Evolutionary conservation across 2,797 vertebrate species (phyloP).

Genomic region (Podarcis lilfordi): DNA sequence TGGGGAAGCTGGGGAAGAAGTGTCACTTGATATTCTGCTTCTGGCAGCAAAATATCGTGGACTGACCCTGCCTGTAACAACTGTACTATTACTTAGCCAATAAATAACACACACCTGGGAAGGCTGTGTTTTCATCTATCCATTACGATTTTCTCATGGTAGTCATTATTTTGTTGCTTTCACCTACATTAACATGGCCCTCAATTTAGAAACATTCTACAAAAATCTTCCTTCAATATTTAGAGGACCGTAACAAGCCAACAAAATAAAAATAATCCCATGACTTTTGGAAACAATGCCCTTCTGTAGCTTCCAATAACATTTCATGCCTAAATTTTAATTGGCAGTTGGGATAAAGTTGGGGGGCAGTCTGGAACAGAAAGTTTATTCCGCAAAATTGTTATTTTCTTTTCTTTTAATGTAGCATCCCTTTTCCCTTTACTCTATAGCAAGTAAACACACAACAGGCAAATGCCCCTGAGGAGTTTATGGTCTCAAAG

Average conservation of each 20-base stretch:
- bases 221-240: background rate
- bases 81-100: background rate
- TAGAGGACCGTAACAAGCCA: background rate
- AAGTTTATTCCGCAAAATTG: background rate
- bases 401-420: background rate
- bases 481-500: slow-evolving; percentile 15
- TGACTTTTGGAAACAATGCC: background rate
- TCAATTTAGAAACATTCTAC: background rate
- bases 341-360: background rate
- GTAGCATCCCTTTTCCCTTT: background rate
- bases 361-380: background rate
- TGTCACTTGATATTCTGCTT: background rate
- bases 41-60: no score
- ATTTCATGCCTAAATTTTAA: background rate
- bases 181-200: background rate
- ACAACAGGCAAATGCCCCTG: slow-evolving; percentile 1
- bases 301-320: background rate
- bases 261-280: background rate
- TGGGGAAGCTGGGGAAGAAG: background rate
- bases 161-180: background rate
- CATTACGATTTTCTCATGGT: background rate
- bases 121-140: background rate
- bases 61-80: background rate
- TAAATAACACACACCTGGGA: background rate
- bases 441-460: slow-evolving; percentile 24